Percentiles rank a stretch among this genome's conserved stretches.
Conservation (phyloP, 2,113 vertebrate genomes). For the Python bivittatus region DNA sequence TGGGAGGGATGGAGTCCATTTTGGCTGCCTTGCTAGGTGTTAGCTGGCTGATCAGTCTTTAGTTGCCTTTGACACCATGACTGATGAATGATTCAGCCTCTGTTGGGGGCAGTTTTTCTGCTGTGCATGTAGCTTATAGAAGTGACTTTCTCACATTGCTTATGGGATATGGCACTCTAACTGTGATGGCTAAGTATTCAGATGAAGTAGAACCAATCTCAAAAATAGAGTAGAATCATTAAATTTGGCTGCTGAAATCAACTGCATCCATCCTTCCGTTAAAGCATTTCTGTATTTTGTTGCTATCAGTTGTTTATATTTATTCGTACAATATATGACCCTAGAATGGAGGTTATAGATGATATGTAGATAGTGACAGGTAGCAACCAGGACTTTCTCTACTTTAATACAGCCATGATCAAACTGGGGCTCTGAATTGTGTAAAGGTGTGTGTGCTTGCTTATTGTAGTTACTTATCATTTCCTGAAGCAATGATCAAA, state of each 20-base stretch:
- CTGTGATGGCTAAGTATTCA: not conserved
- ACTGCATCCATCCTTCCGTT: not conserved
- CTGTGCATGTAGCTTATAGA: not conserved
- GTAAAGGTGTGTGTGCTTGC: not conserved
- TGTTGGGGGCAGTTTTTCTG: not conserved
- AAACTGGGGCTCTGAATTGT: not conserved
- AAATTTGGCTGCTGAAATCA: not conserved
- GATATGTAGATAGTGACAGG: not conserved
- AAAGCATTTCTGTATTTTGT: not conserved
- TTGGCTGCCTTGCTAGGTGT: not conserved
- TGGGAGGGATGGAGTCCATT: not conserved
- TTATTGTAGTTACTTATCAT: not conserved
- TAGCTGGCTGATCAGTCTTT: not conserved
- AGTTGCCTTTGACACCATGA: too few species aligned
- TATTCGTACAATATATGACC: too few species aligned
- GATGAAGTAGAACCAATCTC: not conserved
- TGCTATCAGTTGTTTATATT: not conserved
- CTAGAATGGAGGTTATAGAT: not conserved
- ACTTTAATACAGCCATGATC: not conserved
- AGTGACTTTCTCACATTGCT: not conserved
- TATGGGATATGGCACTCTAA: not conserved
- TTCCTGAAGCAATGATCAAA: not conserved
- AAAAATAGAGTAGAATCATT: not conserved
- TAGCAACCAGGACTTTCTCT: not conserved
- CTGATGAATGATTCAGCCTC: not conserved